Percentiles rank a stretch among this genome's conserved stretches.
These are phyloP conservation scores for Ditylenchus dipsaci DNA, from an alignment of 1,140 invertebrate species.

Conservation along the genomic window DNA sequence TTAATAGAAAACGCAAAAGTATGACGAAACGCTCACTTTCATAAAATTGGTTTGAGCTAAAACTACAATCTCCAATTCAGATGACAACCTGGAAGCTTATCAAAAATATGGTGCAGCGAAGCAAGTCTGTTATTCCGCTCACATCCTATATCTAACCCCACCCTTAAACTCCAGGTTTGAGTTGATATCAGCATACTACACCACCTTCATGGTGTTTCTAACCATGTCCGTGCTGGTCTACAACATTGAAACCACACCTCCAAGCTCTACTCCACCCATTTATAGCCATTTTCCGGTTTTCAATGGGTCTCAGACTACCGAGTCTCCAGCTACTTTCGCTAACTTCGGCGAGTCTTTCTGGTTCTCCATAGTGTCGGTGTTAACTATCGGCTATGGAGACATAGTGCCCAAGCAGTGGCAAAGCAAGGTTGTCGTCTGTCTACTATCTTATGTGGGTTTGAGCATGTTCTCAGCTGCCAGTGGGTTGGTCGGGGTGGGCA, in stretches of 20 bases:
- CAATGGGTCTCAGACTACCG: too few relatives aligned
- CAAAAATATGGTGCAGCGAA: conserved; percentile 39
- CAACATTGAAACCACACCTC: conserved; percentile 12
- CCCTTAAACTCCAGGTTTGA: conserved; percentile 16
- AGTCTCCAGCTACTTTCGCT: conserved; percentile 17
- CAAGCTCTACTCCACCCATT: too few relatives aligned
- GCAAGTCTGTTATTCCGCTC: conserved; percentile 10
- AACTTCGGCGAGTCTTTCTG: conserved; percentile 40
- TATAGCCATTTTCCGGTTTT: too few relatives aligned
- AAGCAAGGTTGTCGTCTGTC: conserved; percentile 38
- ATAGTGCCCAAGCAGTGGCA: conserved; percentile 41
- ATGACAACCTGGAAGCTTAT: conserved; percentile 48
- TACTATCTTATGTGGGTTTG: conserved; percentile 37
- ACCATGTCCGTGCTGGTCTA: conserved; percentile 34
- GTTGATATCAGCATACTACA: conserved; percentile 42
- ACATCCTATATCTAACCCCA: too few relatives aligned
- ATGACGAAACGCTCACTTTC: too few relatives aligned
- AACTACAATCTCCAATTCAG: conserved; percentile 14
- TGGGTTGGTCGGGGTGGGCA: conserved; percentile 43
- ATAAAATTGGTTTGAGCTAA: too few relatives aligned
- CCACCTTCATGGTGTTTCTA: conserved; percentile 42
- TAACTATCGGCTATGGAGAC: conserved; percentile 35
- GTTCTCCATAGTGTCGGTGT: conserved; percentile 38
- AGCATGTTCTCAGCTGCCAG: conserved; percentile 45
- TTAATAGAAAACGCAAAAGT: too few relatives aligned